Evolutionary conservation across 2,113 vertebrate genomes (phyloP).

Genomic region (Lipophrys pholis): DNA sequence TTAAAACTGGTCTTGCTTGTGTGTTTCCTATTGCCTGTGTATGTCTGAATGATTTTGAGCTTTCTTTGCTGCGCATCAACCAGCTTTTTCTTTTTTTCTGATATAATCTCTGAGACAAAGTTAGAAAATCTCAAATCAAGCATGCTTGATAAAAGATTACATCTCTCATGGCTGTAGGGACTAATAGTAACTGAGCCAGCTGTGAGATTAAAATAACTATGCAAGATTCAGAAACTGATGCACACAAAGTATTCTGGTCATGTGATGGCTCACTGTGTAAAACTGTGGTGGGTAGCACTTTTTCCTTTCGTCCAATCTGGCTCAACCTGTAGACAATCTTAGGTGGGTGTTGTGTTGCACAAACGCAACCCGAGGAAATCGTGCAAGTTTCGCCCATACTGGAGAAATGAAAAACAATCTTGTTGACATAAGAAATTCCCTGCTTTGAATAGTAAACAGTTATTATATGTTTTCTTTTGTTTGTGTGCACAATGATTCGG

Average conservation of each 20-base stretch:
- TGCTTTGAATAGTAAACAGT: conserved; percentile 4
- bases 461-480: not conserved
- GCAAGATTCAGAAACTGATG: too few relatives aligned
- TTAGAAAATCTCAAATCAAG: too few relatives aligned
- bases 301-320: not conserved
- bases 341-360: not conserved
- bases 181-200: too few relatives aligned
- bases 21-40: not conserved
- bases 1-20: not conserved
- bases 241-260: not conserved
- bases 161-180: too few relatives aligned
- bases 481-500: not conserved
- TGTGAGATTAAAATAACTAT: not conserved
- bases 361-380: conserved; percentile 10
- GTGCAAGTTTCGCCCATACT: not conserved
- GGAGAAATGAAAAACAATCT: conserved; percentile 9
- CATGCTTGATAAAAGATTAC: too few relatives aligned
- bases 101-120: too few relatives aligned
- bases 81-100: not conserved
- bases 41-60: not conserved
- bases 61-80: not conserved
- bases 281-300: not conserved
- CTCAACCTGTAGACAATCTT: not conserved
- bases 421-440: not conserved
- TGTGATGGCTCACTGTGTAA: not conserved